These are phyloP conservation scores for Nothoprocta perdicaria DNA, from an alignment of 2,113 vertebrate genomes.

Conservation along the genomic window DNA sequence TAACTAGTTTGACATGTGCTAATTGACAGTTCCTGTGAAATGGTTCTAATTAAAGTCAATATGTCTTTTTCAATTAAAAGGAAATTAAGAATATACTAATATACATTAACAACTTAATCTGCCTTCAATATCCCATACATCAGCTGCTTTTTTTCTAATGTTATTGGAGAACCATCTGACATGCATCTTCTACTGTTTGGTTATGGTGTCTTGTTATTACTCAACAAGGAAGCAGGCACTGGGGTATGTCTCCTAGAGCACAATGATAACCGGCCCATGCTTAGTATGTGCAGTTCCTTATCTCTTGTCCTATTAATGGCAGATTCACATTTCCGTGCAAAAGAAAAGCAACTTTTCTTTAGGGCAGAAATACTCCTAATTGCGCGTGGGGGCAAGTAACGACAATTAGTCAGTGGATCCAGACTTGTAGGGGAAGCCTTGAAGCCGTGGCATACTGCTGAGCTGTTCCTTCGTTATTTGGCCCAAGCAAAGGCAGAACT, in stretches of 20 bases:
- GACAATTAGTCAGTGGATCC: constrained; percentile 42
- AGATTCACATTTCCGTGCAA: constrained; percentile 31
- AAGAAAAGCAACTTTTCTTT: constrained; percentile 14
- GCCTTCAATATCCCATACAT: constrained; percentile 85
- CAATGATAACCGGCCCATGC: constrained; percentile 38
- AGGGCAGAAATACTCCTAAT: constrained; percentile 20
- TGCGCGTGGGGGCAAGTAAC: constrained; percentile 30
- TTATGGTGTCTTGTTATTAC: constrained; percentile 77
- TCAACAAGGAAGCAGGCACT: constrained; percentile 57
- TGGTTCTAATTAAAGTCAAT: constrained; percentile 89
- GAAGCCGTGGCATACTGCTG: constrained; percentile 32
- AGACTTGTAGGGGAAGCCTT: constrained; percentile 31
- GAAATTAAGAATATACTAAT: constrained; percentile 89
- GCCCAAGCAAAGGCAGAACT: constrained; percentile 27
- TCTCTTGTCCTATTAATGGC: constrained; percentile 24
- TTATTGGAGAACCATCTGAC: constrained; percentile 82
- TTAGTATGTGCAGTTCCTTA: constrained; percentile 1
- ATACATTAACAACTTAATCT: constrained; percentile 88
- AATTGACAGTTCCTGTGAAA: constrained; percentile 89
- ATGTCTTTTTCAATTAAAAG: constrained; percentile 89
- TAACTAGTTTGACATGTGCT: constrained; percentile 87
- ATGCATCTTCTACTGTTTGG: constrained; percentile 79
- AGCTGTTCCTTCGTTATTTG: constrained; percentile 50
- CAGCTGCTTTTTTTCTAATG: constrained; percentile 73
- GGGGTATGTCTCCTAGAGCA: constrained; percentile 58